Conservation (phyloP, 2,888 invertebrate species). For the Arenicola marina region DNA sequence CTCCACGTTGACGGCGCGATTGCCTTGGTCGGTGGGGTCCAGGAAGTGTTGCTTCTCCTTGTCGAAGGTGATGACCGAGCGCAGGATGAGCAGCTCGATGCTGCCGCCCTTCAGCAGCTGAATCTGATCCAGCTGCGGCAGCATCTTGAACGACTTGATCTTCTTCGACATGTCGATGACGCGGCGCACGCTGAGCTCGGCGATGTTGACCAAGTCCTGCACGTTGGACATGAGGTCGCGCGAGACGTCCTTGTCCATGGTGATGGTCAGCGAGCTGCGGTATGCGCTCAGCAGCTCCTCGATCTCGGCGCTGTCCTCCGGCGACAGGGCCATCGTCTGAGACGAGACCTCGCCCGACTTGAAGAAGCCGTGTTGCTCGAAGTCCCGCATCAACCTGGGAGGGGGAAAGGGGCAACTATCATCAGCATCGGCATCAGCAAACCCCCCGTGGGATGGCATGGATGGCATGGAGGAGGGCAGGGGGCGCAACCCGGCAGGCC, state of each 20-base stretch:
- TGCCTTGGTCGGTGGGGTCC: slow-evolving; percentile 65
- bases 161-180: slow-evolving; percentile 69
- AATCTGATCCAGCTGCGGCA: slow-evolving; percentile 94
- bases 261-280: slow-evolving; percentile 55
- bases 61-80: slow-evolving; percentile 92
- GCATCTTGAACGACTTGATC: slow-evolving; percentile 64
- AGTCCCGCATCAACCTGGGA: slow-evolving; percentile 20
- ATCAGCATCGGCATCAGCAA: too few species aligned
- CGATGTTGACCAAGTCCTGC: slow-evolving; percentile 60
- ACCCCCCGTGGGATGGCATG: too few species aligned
- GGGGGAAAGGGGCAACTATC: too few species aligned
- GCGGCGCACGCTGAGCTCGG: slow-evolving; percentile 66
- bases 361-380: slow-evolving; percentile 5
- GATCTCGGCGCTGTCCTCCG: slow-evolving; percentile 51
- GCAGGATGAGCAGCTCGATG: slow-evolving; percentile 93
- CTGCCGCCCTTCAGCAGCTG: slow-evolving; percentile 91
- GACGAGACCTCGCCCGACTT: slow-evolving; percentile 9
- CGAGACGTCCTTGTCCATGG: slow-evolving; percentile 39
- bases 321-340: slow-evolving; percentile 9
- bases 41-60: slow-evolving; percentile 89
- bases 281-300: slow-evolving; percentile 56
- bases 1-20: slow-evolving; percentile 78
- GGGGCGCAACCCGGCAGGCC: too few species aligned
- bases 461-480: too few species aligned
- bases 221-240: slow-evolving; percentile 34